phyloP scores from a whole-genome alignment of 2,113 vertebrate genomes.

The Neoarius graeffei region DNA sequence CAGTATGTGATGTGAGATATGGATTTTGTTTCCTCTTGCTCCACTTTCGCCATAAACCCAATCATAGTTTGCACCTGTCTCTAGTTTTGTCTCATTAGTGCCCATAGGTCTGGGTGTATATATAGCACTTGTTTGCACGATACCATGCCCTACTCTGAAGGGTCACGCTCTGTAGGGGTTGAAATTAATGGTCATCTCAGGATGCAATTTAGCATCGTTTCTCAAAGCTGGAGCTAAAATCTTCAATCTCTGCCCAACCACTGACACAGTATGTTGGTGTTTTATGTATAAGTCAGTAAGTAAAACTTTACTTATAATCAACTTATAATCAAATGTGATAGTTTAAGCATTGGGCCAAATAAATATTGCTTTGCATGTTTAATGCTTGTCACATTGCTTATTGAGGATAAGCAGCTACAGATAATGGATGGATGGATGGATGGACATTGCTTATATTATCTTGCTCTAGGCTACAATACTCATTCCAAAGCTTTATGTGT shows the following conservation, averaged over 20 bases:
- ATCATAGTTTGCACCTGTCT: not conserved
- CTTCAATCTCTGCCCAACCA: not conserved
- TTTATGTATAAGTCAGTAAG: not conserved
- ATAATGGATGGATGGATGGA: no score
- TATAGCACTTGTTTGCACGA: constrained; percentile 4
- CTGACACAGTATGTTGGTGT: not conserved
- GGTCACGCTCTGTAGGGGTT: not conserved
- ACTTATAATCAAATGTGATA: no score
- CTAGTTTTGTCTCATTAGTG: constrained; percentile 19
- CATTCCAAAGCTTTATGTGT: not conserved
- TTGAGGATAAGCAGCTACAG: not conserved
- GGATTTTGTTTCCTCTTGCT: not conserved
- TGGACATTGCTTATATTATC: no score
- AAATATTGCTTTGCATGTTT: not conserved
- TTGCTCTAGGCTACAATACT: not conserved
- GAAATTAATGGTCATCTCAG: constrained; percentile 5
- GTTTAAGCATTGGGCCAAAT: not conserved
- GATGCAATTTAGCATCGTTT: not conserved
- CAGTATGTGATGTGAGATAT: not conserved
- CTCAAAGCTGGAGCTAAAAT: not conserved
- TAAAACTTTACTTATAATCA: not conserved
- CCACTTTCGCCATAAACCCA: not conserved
- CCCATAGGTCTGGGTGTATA: not conserved
- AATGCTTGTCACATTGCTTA: not conserved
- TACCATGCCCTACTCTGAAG: not conserved